These are phyloP conservation scores for Eumerus sabulonum DNA, from an alignment of 2,888 invertebrate genomes.

Conservation along the genomic window DNA sequence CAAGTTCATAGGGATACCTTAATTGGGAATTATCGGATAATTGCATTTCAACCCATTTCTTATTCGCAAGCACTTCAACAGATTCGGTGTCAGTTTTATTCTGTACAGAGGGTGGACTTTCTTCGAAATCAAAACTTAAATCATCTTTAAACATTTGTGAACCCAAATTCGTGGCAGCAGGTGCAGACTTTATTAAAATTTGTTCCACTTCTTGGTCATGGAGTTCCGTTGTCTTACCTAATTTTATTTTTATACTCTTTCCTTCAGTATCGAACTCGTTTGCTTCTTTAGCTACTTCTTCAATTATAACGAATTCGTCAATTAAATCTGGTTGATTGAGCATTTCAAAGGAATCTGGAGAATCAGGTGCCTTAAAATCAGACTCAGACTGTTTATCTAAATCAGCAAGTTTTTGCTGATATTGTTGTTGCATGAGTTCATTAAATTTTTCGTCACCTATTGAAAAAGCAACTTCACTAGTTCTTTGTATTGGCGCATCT, in stretches of 20 bases:
- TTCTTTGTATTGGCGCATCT: slow-evolving; percentile 74
- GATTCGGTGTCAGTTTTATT: slow-evolving; percentile 80
- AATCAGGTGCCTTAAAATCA: slow-evolving; percentile 83
- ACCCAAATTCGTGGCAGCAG: slow-evolving; percentile 82
- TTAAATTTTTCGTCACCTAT: slow-evolving; percentile 78
- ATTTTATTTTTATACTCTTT: slow-evolving; percentile 86
- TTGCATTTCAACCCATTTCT: slow-evolving; percentile 94
- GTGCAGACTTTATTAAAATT: slow-evolving; percentile 85
- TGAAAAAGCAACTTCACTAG: slow-evolving; percentile 68
- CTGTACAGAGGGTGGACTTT: slow-evolving; percentile 81
- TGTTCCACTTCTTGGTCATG: slow-evolving; percentile 87
- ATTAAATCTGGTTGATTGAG: slow-evolving; percentile 91
- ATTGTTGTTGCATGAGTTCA: slow-evolving; percentile 78
- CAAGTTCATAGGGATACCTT: slow-evolving; percentile 88
- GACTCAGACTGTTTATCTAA: slow-evolving; percentile 82
- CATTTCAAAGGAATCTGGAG: slow-evolving; percentile 93
- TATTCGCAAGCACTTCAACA: slow-evolving; percentile 86
- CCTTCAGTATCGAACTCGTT: slow-evolving; percentile 90
- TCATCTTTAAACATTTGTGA: slow-evolving; percentile 81
- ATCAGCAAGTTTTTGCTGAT: slow-evolving; percentile 82
- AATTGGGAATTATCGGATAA: slow-evolving; percentile 82
- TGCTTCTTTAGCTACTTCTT: slow-evolving; percentile 92
- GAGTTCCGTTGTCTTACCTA: slow-evolving; percentile 81
- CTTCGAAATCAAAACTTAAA: slow-evolving; percentile 86
- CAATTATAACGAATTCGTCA: slow-evolving; percentile 92